A percentile compares a stretch with the other conserved stretches of the same genome.
phyloP scores from a whole-genome alignment of 2,113 vertebrate species.

The Crotalus helleri region DNA sequence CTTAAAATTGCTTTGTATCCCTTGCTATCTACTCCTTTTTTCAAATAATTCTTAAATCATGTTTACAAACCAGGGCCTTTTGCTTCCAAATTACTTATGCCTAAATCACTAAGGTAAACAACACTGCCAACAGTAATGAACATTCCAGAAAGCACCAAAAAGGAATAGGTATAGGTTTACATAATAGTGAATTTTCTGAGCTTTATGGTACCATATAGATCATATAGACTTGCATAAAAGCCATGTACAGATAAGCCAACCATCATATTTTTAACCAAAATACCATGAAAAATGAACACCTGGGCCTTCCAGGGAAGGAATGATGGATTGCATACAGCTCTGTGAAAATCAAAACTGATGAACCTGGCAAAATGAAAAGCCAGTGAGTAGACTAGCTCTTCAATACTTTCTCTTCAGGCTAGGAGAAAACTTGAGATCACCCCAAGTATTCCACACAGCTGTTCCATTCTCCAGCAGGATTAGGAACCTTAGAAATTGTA shows the following conservation, averaged over 20 bases:
- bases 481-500: background rate
- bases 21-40: slow-evolving; percentile 32
- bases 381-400: background rate
- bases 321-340: background rate
- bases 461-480: background rate
- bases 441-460: background rate
- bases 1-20: slow-evolving; percentile 48
- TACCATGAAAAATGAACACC: background rate
- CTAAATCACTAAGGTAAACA: slow-evolving; percentile 46
- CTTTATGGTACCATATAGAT: slow-evolving; percentile 55
- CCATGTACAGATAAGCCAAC: background rate
- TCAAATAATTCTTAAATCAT: slow-evolving; percentile 32
- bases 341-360: background rate
- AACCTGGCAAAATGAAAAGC: background rate
- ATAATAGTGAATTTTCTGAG: slow-evolving; percentile 48
- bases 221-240: background rate
- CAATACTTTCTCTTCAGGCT: background rate
- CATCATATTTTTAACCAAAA: background rate
- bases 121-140: slow-evolving; percentile 40
- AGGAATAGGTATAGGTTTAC: slow-evolving; percentile 52
- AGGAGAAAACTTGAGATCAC: background rate
- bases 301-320: background rate
- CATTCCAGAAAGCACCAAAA: slow-evolving; percentile 55
- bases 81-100: slow-evolving; percentile 46
- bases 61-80: slow-evolving; percentile 28